Conservation (phyloP, 2,797 vertebrate species). For the Scomberomorus guttatus region DNA sequence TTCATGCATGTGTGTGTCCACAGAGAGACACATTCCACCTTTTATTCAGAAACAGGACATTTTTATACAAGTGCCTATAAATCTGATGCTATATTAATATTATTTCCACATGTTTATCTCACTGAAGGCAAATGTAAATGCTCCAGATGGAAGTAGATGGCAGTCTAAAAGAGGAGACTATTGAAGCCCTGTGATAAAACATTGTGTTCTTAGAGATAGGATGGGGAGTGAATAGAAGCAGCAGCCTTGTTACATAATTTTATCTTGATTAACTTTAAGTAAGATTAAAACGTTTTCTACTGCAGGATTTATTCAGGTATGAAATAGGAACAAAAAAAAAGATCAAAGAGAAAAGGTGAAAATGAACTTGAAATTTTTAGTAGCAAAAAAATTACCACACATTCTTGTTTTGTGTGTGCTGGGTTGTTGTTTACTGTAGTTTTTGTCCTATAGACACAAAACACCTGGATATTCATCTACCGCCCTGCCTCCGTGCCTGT, state of each 20-base stretch:
- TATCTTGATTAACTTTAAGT: constrained; percentile 30
- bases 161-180: constrained; percentile 1
- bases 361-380: not conserved
- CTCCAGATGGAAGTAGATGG: constrained; percentile 6
- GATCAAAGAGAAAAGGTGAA: not conserved
- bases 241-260: constrained; percentile 31
- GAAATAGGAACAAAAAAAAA: not conserved
- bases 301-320: constrained; percentile 12
- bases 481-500: not conserved
- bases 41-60: constrained; percentile 12
- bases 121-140: constrained; percentile 1
- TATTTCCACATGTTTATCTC: constrained; percentile 10
- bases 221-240: constrained; percentile 6
- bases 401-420: not conserved
- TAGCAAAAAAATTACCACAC: not conserved
- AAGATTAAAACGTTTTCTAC: constrained; percentile 2
- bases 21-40: constrained; percentile 41
- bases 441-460: not conserved
- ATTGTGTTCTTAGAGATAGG: constrained; percentile 20
- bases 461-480: not conserved
- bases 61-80: constrained; percentile 12
- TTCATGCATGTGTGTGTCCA: constrained; percentile 50
- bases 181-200: not conserved
- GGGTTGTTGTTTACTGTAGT: not conserved
- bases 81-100: constrained; percentile 13